Percentiles rank a stretch among this genome's conserved stretches.
These are phyloP conservation scores for Drosophila buzzatii DNA, from an alignment of 2,888 invertebrate species.

Conservation along the genomic window DNA sequence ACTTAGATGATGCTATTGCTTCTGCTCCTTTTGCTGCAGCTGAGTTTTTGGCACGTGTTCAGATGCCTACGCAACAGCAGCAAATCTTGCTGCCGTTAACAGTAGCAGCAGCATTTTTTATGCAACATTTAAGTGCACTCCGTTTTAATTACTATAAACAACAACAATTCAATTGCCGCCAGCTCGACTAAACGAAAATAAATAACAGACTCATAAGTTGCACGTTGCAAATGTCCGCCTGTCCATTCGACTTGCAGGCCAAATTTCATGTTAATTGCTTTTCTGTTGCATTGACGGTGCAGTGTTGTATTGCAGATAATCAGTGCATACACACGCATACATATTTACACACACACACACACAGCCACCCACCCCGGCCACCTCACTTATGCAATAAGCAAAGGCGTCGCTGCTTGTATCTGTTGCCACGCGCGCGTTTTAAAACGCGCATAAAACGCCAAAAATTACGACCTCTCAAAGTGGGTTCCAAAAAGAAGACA, in stretches of 20 bases:
- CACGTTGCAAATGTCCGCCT: conserved; percentile 19
- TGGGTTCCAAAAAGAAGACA: conserved; percentile 10
- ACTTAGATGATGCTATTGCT: conserved; percentile 50
- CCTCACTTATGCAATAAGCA: conserved; percentile 39
- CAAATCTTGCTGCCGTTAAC: conserved; percentile 1
- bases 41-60: conserved; percentile 75
- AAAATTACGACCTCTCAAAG: conserved; percentile 34
- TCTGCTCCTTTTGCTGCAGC: conserved; percentile 21
- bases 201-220: conserved; percentile 55
- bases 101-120: conserved; percentile 59
- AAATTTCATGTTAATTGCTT: conserved; percentile 77
- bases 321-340: conserved; percentile 13
- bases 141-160: conserved; percentile 74
- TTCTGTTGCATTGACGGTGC: conserved; percentile 25
- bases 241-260: conserved; percentile 32
- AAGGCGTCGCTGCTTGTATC: conserved; percentile 31
- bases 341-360: background rate
- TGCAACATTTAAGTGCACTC: conserved; percentile 76
- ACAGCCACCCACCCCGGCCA: background rate
- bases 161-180: conserved; percentile 64
- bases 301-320: conserved; percentile 43
- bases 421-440: conserved; percentile 44
- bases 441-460: conserved; percentile 59
- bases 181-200: conserved; percentile 41
- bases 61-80: conserved; percentile 57